These are phyloP conservation scores for Pentalonia nigronervosa DNA, from an alignment of 1,140 invertebrate genomes.

Conservation along the genomic window DNA sequence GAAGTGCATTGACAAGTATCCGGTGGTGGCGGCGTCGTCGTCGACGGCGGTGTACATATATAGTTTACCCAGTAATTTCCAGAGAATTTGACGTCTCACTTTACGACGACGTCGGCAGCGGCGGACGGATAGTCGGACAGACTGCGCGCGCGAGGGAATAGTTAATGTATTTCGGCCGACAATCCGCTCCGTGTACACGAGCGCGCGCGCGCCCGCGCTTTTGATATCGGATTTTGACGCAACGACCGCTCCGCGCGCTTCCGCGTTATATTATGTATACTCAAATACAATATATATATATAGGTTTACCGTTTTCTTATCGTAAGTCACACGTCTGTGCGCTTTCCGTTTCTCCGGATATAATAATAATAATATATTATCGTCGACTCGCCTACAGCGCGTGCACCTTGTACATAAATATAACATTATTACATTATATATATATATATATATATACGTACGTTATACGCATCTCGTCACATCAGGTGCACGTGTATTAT, in stretches of 20 bases:
- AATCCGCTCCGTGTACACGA: neutral
- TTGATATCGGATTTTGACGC: conserved; percentile 16
- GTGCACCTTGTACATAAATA: neutral
- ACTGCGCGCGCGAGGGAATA: neutral
- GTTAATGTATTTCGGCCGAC: neutral
- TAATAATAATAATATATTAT: conserved; percentile 38
- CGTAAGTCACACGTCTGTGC: conserved; percentile 45
- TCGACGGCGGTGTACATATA: neutral
- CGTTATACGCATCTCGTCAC: neutral
- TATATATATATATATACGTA: neutral
- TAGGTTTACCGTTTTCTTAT: conserved; percentile 39
- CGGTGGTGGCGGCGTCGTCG: neutral
- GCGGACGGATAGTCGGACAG: neutral
- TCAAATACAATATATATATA: neutral
- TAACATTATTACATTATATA: no score
- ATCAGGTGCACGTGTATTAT: conserved; percentile 2
- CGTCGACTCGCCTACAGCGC: neutral
- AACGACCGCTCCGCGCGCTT: neutral
- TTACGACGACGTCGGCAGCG: neutral
- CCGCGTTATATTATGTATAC: neutral
- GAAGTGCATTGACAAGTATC: conserved; percentile 40
- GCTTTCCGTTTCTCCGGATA: neutral
- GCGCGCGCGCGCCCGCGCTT: neutral
- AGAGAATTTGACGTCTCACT: conserved; percentile 7
- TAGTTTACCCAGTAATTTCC: conserved; percentile 21